Conservation (phyloP, 2,797 vertebrate genomes). For the Hylomyscus alleni region DNA sequence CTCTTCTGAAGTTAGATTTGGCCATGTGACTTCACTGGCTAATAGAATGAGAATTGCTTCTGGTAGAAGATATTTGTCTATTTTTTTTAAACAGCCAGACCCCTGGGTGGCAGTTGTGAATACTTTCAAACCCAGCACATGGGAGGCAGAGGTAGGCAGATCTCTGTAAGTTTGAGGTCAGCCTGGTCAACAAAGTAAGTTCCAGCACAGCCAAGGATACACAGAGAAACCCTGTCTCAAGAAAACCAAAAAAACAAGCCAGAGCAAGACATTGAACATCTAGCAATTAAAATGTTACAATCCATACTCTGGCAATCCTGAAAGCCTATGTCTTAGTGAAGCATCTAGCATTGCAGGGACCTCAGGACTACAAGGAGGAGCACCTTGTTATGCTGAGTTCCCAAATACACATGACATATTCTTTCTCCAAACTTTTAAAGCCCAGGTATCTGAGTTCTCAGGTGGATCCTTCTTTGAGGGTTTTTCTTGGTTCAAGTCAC, state of each 20-base stretch:
- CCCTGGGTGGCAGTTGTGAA: background rate
- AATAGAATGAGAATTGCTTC: conserved; percentile 42
- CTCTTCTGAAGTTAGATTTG: conserved; percentile 44
- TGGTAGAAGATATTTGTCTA: background rate
- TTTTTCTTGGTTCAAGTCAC: conserved; percentile 38
- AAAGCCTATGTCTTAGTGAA: conserved; percentile 59
- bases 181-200: background rate
- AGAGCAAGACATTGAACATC: conserved; percentile 25
- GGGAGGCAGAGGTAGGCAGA: background rate
- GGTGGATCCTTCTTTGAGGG: background rate
- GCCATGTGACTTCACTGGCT: background rate
- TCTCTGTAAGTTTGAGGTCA: background rate
- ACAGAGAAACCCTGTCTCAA: background rate
- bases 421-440: background rate
- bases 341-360: background rate
- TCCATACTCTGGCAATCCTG: background rate
- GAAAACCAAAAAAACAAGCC: conserved; percentile 6
- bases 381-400: background rate
- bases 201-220: background rate
- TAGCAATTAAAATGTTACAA: conserved; percentile 67
- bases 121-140: background rate
- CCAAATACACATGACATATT: background rate
- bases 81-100: background rate
- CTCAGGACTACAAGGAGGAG: background rate
- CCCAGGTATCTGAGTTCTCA: background rate